Evolutionary conservation across 2,888 invertebrate species (phyloP).

Genomic region (Amblyjoppa fuscipennis): DNA sequence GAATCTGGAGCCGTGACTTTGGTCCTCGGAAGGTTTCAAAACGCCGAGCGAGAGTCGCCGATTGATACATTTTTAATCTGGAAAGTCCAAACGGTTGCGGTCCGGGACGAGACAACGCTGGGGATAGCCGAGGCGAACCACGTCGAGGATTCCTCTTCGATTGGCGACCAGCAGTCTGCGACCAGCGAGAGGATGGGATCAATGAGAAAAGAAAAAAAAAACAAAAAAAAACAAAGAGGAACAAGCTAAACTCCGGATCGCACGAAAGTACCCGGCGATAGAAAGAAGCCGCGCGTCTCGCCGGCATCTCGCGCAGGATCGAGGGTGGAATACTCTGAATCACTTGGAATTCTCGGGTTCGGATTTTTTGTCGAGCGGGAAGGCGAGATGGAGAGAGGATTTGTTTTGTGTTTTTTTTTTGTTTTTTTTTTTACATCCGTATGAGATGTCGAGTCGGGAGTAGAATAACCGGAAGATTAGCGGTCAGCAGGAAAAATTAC

Average conservation of each 20-base stretch:
- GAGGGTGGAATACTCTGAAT: conserved; percentile 43
- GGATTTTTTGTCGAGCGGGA: conserved; percentile 44
- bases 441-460: background rate
- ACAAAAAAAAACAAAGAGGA: conserved; percentile 26
- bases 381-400: conserved; percentile 4
- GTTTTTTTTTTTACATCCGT: background rate
- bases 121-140: conserved; percentile 25
- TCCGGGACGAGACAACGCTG: background rate
- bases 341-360: conserved; percentile 55
- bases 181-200: conserved; percentile 45
- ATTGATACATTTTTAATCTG: conserved; percentile 13
- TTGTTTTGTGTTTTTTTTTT: background rate
- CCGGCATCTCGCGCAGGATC: conserved; percentile 62
- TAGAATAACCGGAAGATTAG: background rate
- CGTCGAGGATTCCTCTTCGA: conserved; percentile 51
- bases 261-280: conserved; percentile 50
- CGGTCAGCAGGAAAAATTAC: background rate
- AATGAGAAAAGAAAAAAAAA: conserved; percentile 57
- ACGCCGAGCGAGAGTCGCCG: background rate
- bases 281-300: conserved; percentile 53
- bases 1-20: background rate
- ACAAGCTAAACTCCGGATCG: conserved; percentile 50
- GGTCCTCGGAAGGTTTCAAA: conserved; percentile 35
- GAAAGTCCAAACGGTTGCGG: background rate
- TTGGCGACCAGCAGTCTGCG: conserved; percentile 67